Conservation (phyloP, 2,797 vertebrate genomes). For the Heliangelus exortis region DNA sequence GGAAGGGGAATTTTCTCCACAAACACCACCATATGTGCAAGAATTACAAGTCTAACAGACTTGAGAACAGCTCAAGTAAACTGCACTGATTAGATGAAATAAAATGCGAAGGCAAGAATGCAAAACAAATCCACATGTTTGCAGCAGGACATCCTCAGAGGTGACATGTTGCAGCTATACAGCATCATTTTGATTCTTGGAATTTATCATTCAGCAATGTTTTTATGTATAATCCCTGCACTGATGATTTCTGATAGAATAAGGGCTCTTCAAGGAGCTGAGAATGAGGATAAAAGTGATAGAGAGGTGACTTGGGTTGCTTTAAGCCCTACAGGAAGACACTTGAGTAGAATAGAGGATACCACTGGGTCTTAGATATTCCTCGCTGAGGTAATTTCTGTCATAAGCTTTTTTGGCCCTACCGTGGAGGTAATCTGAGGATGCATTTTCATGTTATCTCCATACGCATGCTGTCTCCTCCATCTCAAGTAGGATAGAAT, state of each 20-base stretch:
- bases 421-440: not conserved
- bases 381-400: not conserved
- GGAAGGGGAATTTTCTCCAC: conserved; percentile 57
- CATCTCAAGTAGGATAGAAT: not conserved
- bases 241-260: not conserved
- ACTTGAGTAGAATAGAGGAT: not conserved
- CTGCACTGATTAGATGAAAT: conserved; percentile 52
- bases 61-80: conserved; percentile 45
- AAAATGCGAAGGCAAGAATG: conserved; percentile 40
- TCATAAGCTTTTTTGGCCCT: not conserved
- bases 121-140: conserved; percentile 50
- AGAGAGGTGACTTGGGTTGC: not conserved
- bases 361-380: not conserved
- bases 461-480: not conserved
- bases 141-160: conserved; percentile 26
- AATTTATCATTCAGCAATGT: not conserved
- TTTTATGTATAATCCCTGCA: not conserved
- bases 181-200: not conserved
- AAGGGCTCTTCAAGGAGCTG: not conserved
- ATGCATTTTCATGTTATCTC: not conserved
- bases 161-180: not conserved
- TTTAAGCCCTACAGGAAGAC: not conserved
- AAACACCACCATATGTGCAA: conserved; percentile 62
- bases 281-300: not conserved
- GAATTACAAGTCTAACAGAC: conserved; percentile 63